phyloP scores from a whole-genome alignment of 37 sponge, comb jelly and placozoan genomes.

The Diacarnus erythraeanus region DNA sequence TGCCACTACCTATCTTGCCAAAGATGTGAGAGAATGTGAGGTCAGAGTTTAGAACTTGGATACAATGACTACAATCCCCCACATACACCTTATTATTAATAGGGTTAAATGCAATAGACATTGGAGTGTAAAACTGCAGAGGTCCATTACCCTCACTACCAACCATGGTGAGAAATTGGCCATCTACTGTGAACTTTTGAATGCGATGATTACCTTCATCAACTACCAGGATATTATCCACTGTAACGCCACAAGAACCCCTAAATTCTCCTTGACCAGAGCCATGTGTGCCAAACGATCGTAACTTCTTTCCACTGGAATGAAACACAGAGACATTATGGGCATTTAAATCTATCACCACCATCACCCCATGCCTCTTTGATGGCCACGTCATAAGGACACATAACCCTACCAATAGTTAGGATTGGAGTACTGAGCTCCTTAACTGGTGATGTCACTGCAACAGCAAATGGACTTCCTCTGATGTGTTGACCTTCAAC shows the following conservation, averaged over 20 bases:
- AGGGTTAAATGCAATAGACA: slow-evolving; percentile 16
- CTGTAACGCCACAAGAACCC: slow-evolving; percentile 17
- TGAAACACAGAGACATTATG: slow-evolving; percentile 14
- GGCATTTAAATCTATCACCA: not conserved
- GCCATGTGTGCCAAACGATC: slow-evolving; percentile 34
- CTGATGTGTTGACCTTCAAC: too few relatives aligned
- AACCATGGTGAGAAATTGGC: slow-evolving; percentile 35
- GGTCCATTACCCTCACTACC: too few relatives aligned
- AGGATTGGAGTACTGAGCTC: too few relatives aligned
- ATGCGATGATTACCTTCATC: too few relatives aligned
- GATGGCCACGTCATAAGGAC: slow-evolving; percentile 25
- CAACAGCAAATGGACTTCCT: too few relatives aligned
- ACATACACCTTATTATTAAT: too few relatives aligned
- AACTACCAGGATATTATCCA: slow-evolving; percentile 31
- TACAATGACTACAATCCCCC: slow-evolving; percentile 49
- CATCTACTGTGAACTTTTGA: slow-evolving; percentile 51
- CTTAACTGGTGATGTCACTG: too few relatives aligned
- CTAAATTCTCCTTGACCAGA: slow-evolving; percentile 26
- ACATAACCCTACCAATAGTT: too few relatives aligned
- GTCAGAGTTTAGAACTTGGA: slow-evolving; percentile 56
- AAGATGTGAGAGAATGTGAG: slow-evolving; percentile 43
- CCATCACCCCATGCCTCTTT: slow-evolving; percentile 30
- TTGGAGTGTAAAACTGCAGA: slow-evolving; percentile 14
- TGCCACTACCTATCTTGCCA: slow-evolving; percentile 36
- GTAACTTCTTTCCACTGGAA: not conserved